phyloP scores from a whole-genome alignment of 2,113 vertebrate genomes.

The Entelurus aequoreus region DNA sequence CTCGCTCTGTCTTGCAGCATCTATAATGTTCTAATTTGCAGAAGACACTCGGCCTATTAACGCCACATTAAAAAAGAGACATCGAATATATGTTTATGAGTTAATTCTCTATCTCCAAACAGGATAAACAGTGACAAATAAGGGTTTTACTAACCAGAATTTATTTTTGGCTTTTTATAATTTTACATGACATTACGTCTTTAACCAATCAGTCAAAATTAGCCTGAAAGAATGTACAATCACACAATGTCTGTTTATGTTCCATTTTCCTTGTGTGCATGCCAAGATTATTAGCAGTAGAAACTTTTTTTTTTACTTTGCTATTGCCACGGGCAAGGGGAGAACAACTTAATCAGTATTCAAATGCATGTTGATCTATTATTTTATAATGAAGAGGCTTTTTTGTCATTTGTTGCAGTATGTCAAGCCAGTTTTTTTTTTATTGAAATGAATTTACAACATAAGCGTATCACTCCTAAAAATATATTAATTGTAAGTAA shows the following conservation, averaged over 20 bases:
- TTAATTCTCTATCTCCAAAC: background rate
- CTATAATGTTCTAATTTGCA: conserved; percentile 36
- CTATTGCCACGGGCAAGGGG: background rate
- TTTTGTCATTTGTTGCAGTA: background rate
- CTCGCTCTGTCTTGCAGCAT: conserved; percentile 34
- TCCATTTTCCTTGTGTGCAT: background rate
- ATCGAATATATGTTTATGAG: background rate
- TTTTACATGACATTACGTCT: background rate
- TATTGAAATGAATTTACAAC: background rate
- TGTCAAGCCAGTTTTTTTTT: background rate
- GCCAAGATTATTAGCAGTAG: background rate
- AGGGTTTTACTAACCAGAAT: background rate
- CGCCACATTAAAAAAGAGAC: background rate
- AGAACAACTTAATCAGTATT: background rate
- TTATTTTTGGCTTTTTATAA: background rate
- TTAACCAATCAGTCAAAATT: background rate
- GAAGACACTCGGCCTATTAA: conserved; percentile 1
- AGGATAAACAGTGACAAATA: background rate
- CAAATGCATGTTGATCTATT: background rate
- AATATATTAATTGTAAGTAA: background rate
- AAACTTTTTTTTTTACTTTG: too few species aligned
- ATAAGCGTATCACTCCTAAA: background rate
- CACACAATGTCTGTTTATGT: background rate
- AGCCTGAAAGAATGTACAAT: background rate
- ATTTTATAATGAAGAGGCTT: background rate